Evolutionary conservation across 2,888 invertebrate genomes (phyloP).

Genomic region (Spialia ferax): DNA sequence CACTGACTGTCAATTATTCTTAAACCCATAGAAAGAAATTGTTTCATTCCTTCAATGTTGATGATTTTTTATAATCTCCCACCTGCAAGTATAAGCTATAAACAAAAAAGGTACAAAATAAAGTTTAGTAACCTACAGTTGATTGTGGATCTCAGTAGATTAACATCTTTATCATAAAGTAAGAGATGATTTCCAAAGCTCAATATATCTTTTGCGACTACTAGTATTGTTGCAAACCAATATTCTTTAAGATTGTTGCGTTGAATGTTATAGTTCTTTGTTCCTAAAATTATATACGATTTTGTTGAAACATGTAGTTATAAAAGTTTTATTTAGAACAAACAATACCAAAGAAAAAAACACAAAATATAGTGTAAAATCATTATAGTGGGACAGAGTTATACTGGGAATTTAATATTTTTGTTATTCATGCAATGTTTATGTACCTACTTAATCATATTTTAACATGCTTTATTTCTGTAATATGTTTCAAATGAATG

Average conservation of each 20-base stretch:
- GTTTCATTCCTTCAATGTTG: not conserved
- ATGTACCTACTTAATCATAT: not conserved
- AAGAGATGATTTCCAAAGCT: conserved; percentile 72
- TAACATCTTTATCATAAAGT: conserved; percentile 56
- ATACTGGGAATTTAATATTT: conserved; percentile 22
- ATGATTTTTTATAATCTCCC: not conserved
- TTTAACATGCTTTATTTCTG: not conserved
- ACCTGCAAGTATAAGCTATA: not conserved
- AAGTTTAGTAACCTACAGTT: conserved; percentile 81
- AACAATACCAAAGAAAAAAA: conserved; percentile 37
- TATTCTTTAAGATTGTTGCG: conserved; percentile 73
- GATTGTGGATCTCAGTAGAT: conserved; percentile 85
- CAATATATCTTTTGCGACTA: conserved; percentile 58
- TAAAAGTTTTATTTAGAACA: conserved; percentile 18
- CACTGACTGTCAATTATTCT: not conserved
- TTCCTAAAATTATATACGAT: conserved; percentile 24
- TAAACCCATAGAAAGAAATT: not conserved
- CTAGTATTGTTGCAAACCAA: conserved; percentile 62
- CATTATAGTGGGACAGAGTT: not conserved
- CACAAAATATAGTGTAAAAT: conserved; percentile 16
- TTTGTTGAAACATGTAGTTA: conserved; percentile 21
- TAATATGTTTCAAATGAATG: not conserved
- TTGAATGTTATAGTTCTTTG: conserved; percentile 56
- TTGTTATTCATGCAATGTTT: conserved; percentile 1
- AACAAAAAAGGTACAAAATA: not conserved